Conservation (phyloP, 1,140 invertebrate genomes). For the Drosophila arawakana region DNA sequence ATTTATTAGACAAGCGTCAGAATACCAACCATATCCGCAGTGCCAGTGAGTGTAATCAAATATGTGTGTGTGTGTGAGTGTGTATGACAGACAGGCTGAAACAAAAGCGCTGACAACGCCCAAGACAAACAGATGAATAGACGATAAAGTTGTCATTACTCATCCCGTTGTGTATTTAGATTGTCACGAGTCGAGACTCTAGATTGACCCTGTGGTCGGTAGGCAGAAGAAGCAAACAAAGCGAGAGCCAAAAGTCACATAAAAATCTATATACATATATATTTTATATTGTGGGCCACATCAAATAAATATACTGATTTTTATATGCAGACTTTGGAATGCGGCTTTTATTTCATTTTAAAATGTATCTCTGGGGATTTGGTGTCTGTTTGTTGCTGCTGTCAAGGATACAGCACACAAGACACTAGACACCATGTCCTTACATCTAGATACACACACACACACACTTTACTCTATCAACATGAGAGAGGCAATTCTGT, state of each 20-base stretch:
- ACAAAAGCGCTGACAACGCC: conserved; percentile 32
- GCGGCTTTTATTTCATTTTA: conserved; percentile 30
- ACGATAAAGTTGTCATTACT: conserved; percentile 62
- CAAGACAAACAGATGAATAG: conserved; percentile 44
- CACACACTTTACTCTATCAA: not conserved
- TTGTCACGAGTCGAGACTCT: not conserved
- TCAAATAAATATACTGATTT: conserved; percentile 26
- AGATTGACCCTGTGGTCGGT: not conserved
- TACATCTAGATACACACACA: not conserved
- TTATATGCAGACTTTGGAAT: conserved; percentile 1
- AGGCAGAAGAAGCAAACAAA: conserved; percentile 1
- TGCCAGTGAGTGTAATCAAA: conserved; percentile 35
- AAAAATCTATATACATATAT: conserved; percentile 27
- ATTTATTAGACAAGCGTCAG: conserved; percentile 41
- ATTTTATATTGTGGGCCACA: conserved; percentile 20
- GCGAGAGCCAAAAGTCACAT: conserved; percentile 6
- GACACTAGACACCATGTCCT: not conserved
- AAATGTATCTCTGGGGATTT: conserved; percentile 15
- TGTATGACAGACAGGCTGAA: conserved; percentile 3
- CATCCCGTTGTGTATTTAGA: conserved; percentile 43
- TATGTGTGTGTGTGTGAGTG: conserved; percentile 9
- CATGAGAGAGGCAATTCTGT: not conserved
- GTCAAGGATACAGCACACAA: not conserved
- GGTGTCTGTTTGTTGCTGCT: not conserved
- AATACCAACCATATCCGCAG: conserved; percentile 26